These are phyloP conservation scores for Cyphomyrus discorhynchus DNA, from an alignment of 2,113 vertebrate species.

Conservation along the genomic window DNA sequence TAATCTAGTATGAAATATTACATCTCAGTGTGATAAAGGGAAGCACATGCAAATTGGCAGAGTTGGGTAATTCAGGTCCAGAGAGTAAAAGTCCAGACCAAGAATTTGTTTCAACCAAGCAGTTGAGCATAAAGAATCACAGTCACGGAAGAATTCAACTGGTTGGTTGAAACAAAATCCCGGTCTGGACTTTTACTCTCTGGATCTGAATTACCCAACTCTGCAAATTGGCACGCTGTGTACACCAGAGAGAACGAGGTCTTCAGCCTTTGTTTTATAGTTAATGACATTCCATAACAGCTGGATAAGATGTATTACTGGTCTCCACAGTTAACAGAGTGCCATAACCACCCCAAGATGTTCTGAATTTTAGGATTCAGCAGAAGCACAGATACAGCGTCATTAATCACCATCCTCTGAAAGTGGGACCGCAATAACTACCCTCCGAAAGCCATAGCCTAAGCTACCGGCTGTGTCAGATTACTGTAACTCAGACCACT, in stretches of 20 bases:
- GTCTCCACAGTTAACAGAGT: constrained; percentile 20
- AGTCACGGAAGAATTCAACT: too few species aligned
- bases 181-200: too few species aligned
- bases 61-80: too few species aligned
- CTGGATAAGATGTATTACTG: constrained; percentile 31
- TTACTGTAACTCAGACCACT: constrained; percentile 15
- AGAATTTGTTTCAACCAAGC: too few species aligned
- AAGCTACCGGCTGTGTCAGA: constrained; percentile 25
- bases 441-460: not conserved
- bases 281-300: constrained; percentile 37
- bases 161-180: too few species aligned
- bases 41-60: constrained; percentile 40
- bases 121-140: too few species aligned
- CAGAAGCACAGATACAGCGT: constrained; percentile 28
- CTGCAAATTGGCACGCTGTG: constrained; percentile 48
- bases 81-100: too few species aligned
- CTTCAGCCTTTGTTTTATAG: constrained; percentile 46
- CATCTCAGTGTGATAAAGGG: constrained; percentile 31
- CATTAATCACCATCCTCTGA: constrained; percentile 36
- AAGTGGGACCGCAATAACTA: constrained; percentile 32
- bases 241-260: constrained; percentile 50
- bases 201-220: too few species aligned
- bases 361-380: constrained; percentile 37
- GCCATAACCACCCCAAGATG: constrained; percentile 27
- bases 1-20: not conserved